phyloP scores from a whole-genome alignment of 2,888 invertebrate genomes.

The Allolobophora icterica region DNA sequence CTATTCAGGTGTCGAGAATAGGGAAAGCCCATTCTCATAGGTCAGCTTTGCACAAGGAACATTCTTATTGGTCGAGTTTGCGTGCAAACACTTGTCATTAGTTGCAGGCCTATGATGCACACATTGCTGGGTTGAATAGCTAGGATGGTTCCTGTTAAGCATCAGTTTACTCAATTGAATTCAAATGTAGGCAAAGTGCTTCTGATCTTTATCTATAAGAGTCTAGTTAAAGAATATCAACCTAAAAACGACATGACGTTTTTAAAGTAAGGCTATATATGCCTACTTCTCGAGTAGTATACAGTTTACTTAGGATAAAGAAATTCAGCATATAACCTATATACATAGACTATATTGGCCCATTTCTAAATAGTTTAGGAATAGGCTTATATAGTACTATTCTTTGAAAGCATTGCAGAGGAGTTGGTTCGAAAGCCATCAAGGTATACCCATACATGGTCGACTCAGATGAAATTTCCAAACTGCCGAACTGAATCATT shows the following conservation, averaged over 20 bases:
- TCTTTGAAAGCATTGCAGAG: neutral
- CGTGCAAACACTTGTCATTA: neutral
- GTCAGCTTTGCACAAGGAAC: neutral
- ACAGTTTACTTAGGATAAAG: neutral
- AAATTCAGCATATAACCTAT: neutral
- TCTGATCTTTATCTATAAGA: neutral
- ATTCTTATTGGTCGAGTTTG: neutral
- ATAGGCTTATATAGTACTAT: neutral
- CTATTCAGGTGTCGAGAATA: neutral
- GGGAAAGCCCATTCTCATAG: neutral
- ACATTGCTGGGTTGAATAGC: neutral
- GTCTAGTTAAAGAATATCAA: neutral
- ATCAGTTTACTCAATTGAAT: neutral
- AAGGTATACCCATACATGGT: neutral
- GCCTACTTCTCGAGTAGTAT: neutral
- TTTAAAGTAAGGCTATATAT: too few relatives aligned
- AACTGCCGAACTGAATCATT: neutral
- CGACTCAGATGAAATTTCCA: neutral
- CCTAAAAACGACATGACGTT: neutral
- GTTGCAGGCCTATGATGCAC: neutral
- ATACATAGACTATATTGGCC: neutral
- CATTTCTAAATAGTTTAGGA: neutral
- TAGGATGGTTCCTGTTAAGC: neutral
- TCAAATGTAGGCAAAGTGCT: neutral
- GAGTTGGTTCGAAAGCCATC: neutral